Conservation (phyloP, 2,797 vertebrate species). For the Cynopterus sphinx region DNA sequence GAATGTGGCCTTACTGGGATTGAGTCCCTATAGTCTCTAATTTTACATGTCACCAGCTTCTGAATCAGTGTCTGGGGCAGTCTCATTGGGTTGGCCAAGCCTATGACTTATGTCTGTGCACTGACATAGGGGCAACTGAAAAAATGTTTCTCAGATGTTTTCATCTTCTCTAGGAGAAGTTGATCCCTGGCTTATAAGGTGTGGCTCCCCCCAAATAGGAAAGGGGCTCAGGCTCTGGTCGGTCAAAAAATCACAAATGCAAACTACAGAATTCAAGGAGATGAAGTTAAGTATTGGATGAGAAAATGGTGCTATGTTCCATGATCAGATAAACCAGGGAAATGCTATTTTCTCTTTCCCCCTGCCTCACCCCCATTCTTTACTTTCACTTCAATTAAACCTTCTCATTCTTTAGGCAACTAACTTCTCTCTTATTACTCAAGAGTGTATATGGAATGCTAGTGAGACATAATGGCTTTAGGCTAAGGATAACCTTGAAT, state of each 20-base stretch:
- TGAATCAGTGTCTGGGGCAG: neutral
- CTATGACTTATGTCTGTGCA: neutral
- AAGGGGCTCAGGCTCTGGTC: neutral
- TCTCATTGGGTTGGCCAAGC: neutral
- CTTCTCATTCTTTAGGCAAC: neutral
- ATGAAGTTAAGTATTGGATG: neutral
- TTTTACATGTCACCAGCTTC: neutral
- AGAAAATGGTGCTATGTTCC: neutral
- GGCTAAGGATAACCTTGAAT: neutral
- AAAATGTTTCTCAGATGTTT: neutral
- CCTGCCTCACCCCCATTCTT: rapidly evolving
- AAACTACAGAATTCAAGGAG: neutral
- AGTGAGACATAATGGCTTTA: neutral
- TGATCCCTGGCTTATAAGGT: neutral
- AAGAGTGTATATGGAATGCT: neutral
- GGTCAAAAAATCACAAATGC: neutral
- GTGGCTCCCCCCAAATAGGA: neutral
- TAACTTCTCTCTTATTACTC: neutral
- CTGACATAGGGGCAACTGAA: too few relatives aligned
- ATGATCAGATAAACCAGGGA: neutral
- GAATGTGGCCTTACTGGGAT: neutral
- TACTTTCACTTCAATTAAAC: neutral
- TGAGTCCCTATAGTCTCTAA: neutral
- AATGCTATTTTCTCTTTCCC: neutral
- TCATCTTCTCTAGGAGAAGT: neutral